Percentiles rank a stretch among this genome's conserved stretches.
Conservation (phyloP, 2,888 invertebrate species). For the Nesidiocoris tenuis region DNA sequence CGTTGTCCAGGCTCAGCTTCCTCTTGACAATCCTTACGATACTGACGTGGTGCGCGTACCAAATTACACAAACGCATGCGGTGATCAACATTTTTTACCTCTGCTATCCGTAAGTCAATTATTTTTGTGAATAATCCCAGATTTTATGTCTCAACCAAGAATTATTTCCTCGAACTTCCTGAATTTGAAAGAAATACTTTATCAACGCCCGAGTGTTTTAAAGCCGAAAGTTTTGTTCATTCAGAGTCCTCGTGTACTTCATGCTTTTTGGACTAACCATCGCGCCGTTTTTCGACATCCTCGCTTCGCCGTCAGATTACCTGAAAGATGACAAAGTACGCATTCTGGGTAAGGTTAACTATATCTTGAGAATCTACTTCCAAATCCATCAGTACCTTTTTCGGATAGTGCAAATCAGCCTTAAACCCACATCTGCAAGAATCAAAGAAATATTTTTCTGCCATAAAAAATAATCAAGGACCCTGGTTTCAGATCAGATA, state of each 20-base stretch:
- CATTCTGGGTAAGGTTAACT: constrained; percentile 47
- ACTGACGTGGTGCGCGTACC: constrained; percentile 68
- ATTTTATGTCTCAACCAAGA: neutral
- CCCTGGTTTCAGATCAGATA: too few species aligned
- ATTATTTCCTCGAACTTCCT: too few species aligned
- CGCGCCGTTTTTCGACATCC: constrained; percentile 72
- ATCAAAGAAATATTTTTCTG: too few species aligned
- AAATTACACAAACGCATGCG: constrained; percentile 73
- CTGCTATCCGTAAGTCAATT: constrained; percentile 91
- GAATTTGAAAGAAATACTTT: too few species aligned
- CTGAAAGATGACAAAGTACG: constrained; percentile 47
- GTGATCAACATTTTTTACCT: constrained; percentile 79
- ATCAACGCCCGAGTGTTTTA: too few species aligned
- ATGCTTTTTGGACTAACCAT: constrained; percentile 78
- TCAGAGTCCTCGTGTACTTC: constrained; percentile 72
- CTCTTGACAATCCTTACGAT: constrained; percentile 63
- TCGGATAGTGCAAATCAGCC: too few species aligned
- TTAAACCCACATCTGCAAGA: too few species aligned
- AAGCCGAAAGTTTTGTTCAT: too few species aligned
- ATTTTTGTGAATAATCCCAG: too few species aligned
- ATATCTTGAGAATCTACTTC: too few species aligned
- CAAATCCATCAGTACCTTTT: too few species aligned
- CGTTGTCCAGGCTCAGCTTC: constrained; percentile 65
- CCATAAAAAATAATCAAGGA: too few species aligned
- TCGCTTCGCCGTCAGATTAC: constrained; percentile 53